A percentile compares a stretch with the other conserved stretches of the same genome.
phyloP scores from a whole-genome alignment of 2,797 vertebrate genomes.

The Ctenopoma kingsleyae region DNA sequence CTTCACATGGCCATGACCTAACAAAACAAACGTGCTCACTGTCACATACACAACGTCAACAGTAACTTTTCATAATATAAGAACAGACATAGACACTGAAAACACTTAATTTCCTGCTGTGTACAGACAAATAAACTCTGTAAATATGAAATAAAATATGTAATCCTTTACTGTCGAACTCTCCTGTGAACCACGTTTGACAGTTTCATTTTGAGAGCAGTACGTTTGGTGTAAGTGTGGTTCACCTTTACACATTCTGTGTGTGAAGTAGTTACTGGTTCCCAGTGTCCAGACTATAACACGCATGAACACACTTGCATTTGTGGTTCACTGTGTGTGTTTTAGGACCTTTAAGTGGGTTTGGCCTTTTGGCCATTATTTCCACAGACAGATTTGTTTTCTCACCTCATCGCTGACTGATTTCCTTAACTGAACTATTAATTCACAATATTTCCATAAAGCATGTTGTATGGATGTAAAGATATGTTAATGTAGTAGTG shows the following conservation, averaged over 20 bases:
- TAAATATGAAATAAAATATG: too few species aligned
- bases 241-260: slow-evolving; percentile 35
- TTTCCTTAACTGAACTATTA: slow-evolving; percentile 39
- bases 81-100: neutral
- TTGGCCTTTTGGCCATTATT: slow-evolving; percentile 92
- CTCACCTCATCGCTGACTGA: slow-evolving; percentile 82
- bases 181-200: too few species aligned
- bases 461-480: slow-evolving; percentile 20
- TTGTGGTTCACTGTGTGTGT: slow-evolving; percentile 92
- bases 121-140: too few species aligned
- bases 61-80: neutral
- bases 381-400: slow-evolving; percentile 89
- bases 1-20: neutral
- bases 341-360: slow-evolving; percentile 88
- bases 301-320: slow-evolving; percentile 84
- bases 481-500: neutral
- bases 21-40: neutral
- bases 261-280: slow-evolving; percentile 47
- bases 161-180: neutral
- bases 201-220: too few species aligned
- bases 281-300: slow-evolving; percentile 79
- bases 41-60: neutral
- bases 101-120: neutral
- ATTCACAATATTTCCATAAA: slow-evolving; percentile 38
- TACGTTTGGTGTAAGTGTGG: neutral